Evolutionary conservation across 2,888 invertebrate species (phyloP), one percentile per base, ranked within the genome.

Genomic region (Euzophera pinguis): DNA sequence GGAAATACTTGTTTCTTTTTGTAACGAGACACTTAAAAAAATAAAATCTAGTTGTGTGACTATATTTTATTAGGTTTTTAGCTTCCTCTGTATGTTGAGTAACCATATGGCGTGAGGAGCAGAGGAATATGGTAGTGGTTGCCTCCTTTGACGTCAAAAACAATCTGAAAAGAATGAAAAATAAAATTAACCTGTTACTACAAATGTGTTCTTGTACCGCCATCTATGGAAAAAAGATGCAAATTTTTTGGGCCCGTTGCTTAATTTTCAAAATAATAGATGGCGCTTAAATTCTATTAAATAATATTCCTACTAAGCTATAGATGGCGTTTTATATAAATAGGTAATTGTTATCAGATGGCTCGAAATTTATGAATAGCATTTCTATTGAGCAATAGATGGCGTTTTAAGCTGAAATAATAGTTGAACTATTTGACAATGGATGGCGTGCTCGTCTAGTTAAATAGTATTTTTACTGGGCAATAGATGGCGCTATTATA

Each of bases 71-170:
- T 4, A 39, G 1, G 39, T 3, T 12, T 14, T 80, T 89, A 93
- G 62, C 92, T 91, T 52, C 95, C 95, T 64, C 94, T 91, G 73
- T 96, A 96, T 0, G 95, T 96, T 0, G 95, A 92, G 69, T 95
- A 96, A 13, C 95, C 94, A 77, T 91, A 95, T 0, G 95, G 95
- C 64, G 93, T 95, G 16, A 96, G 78, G 16, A 96, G 83, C 45
- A 96, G 78, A 0, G 96, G 95, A 54, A 96, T 93, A 79, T 96
- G 95, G 78, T 95, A 95, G 67, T 94, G 93, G 52, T 93, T 91
- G 3, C 82, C 87, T 3, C 92, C 91, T 53, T 91, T 86, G 27
- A 91, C 91, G 58, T 94, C 93, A 75, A 96, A 94, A 2, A 93
- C 92, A 58, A 96, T 93, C 93, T 94, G 87, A 6, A 74, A 70